Evolutionary conservation across 1,140 invertebrate genomes (phyloP).

Genomic region (Drosophila mayri): DNA sequence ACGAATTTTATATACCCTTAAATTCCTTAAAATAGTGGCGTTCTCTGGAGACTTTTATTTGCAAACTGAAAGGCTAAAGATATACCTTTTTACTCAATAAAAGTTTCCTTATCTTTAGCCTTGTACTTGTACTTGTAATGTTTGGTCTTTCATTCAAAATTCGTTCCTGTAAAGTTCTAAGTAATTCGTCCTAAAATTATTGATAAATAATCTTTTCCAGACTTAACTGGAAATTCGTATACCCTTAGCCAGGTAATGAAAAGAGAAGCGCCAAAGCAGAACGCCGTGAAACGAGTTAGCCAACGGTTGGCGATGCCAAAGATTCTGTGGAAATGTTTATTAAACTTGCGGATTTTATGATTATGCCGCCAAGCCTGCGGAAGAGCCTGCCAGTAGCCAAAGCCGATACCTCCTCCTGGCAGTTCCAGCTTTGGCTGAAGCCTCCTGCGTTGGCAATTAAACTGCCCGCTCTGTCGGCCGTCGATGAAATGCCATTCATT

Average conservation of each 20-base stretch:
- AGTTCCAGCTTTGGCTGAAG: conserved; percentile 7
- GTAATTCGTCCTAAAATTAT: neutral
- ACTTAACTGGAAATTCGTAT: neutral
- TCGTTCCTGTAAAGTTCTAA: neutral
- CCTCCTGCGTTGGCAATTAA: conserved; percentile 78
- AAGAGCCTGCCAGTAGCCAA: conserved; percentile 31
- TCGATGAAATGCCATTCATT: conserved; percentile 81
- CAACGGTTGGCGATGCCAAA: conserved; percentile 69
- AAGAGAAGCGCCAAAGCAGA: conserved; percentile 67
- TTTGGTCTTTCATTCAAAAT: too few species aligned
- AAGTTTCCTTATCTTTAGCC: neutral
- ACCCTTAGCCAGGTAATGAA: conserved; percentile 1
- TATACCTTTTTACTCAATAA: neutral
- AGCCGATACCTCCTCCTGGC: conserved; percentile 17
- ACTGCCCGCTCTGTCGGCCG: conserved; percentile 64
- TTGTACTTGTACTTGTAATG: neutral
- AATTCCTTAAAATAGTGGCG: neutral
- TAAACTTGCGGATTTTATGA: conserved; percentile 81
- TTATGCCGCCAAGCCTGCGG: conserved; percentile 65
- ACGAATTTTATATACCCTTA: conserved; percentile 15
- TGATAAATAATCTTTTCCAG: neutral
- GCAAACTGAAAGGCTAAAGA: neutral
- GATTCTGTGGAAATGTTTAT: conserved; percentile 83
- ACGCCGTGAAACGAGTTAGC: conserved; percentile 78
- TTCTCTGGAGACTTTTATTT: neutral